Base-by-base conservation (phyloP, 2,113 vertebrate species). In the Salvelinus alpinus region DNA sequence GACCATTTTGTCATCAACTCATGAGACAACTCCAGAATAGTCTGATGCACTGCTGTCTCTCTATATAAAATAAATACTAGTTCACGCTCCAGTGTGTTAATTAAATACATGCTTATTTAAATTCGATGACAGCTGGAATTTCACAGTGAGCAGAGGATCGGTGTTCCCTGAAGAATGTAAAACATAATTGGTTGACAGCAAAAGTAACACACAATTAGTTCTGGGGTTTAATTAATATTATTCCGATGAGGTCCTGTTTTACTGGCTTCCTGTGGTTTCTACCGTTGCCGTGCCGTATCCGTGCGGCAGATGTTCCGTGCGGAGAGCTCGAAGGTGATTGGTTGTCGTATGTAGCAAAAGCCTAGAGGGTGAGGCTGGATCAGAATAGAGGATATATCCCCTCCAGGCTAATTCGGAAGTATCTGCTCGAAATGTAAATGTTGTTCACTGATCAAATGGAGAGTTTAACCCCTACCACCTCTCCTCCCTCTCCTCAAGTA, bases 31-130 rank as follows among this genome's bases (percentile, higher is more conserved):
- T 24, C 9, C 38, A 48, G n/a, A 20, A 22, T 44, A 22, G 78
- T 77, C 74, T 74, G 59, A 76, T 18, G 74, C 64, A 16, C 76
- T 29, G 73, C 87, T 64, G 82, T 83, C 80, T 48, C 73, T 84
- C 77, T 88, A 76, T 65, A 86, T 82, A 80, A 91, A 90, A 90
- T 86, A 91, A 88, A 90, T 87, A 90, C 83, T 80, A 86, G 89
- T 84, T 78, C 79, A 79, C 64, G 92, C 91, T 89, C 89, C 84
- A 87, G 82, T 85, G 87, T 92, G 87, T 92, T 93, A 93, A 94
- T 92, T 92, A 90, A 92, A 92, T 91, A 89, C 87, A 88, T 90
- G 90, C 88, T 92, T 88, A 90, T 90, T 92, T 92, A 92, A 93
- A 90, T 91, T 82, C 86, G 80, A 86, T 91, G 90, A 91, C 91